Evolutionary conservation across 2,797 vertebrate genomes (phyloP).

Genomic region (Sebastiscus tertius): DNA sequence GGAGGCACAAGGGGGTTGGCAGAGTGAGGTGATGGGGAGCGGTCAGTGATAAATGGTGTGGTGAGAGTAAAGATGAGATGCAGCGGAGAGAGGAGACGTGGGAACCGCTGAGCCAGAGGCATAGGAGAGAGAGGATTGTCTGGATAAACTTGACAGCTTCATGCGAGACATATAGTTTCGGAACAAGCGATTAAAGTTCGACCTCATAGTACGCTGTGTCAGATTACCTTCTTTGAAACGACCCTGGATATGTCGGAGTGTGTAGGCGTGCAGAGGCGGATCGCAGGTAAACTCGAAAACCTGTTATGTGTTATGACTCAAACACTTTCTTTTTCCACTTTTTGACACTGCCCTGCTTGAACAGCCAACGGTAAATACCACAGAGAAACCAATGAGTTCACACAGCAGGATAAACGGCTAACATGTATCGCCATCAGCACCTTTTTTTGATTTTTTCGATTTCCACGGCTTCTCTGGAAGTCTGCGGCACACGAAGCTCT

Average conservation of each 20-base stretch:
- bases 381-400: conserved; percentile 45
- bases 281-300: conserved; percentile 73
- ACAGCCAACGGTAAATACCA: conserved; percentile 26
- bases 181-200: conserved; percentile 34
- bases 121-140: background rate
- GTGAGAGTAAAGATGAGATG: conserved; percentile 28
- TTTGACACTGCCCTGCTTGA: conserved; percentile 49
- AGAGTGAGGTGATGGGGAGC: conserved; percentile 34
- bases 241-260: conserved; percentile 6
- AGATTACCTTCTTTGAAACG: conserved; percentile 26
- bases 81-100: conserved; percentile 14
- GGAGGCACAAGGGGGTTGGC: conserved; percentile 50
- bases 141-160: conserved; percentile 43
- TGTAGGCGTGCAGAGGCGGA: conserved; percentile 51
- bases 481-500: conserved; percentile 13
- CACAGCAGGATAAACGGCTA: conserved; percentile 43
- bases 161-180: conserved; percentile 37
- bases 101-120: conserved; percentile 20
- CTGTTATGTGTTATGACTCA: conserved; percentile 30
- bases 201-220: conserved; percentile 5
- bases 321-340: conserved; percentile 35
- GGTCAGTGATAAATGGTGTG: conserved; percentile 47
- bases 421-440: conserved; percentile 26
- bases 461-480: conserved; percentile 5
- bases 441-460: conserved; percentile 10